Conservation (phyloP, 2,113 vertebrate species). For the Athene noctua region DNA sequence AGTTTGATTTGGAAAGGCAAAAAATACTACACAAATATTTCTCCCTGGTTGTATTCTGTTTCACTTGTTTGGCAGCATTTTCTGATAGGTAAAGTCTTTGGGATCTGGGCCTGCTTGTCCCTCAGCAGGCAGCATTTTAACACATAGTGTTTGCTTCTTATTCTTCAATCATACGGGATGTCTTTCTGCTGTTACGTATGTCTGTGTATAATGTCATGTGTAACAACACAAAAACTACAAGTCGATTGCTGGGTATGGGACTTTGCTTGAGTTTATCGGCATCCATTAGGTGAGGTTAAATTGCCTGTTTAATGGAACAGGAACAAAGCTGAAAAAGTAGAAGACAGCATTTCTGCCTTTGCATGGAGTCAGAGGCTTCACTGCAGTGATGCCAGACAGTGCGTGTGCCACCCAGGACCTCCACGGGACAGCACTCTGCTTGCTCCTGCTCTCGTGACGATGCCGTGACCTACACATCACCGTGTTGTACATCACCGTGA, state of each 20-base stretch:
- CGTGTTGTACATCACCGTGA: rapidly evolving
- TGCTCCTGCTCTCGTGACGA: not conserved
- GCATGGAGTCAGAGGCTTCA: not conserved
- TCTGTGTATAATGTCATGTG: not conserved
- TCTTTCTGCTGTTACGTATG: not conserved
- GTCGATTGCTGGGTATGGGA: not conserved
- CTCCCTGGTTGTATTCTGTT: not conserved
- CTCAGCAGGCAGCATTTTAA: not conserved
- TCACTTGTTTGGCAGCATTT: not conserved
- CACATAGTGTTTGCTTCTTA: not conserved
- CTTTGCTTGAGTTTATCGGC: not conserved
- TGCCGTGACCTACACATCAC: not conserved
- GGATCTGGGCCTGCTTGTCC: not conserved
- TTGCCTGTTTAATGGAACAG: not conserved
- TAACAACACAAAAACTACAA: not conserved
- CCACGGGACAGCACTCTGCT: not conserved
- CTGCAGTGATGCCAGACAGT: not conserved
- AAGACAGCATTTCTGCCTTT: not conserved
- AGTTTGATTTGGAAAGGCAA: not conserved
- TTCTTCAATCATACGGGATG: not conserved
- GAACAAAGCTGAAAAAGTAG: not conserved
- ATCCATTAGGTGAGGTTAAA: not conserved
- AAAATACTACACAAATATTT: not conserved
- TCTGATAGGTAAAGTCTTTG: not conserved
- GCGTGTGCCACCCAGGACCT: not conserved